phyloP scores from a whole-genome alignment of 2,113 vertebrate genomes.

The Phoxinus phoxinus region DNA sequence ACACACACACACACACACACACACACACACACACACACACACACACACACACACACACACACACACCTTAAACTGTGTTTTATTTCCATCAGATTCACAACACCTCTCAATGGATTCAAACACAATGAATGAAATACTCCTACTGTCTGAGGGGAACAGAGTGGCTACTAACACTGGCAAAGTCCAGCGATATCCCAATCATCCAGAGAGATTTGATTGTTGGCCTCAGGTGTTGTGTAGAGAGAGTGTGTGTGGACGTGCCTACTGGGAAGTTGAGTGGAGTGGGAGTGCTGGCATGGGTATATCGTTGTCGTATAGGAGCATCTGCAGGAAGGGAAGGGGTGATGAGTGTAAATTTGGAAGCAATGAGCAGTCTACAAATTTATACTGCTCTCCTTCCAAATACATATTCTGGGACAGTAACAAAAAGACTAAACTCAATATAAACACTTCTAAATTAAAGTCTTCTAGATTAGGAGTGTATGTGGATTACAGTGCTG shows the following conservation, averaged over 20 bases:
- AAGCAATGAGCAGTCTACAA: neutral
- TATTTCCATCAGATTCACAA: neutral
- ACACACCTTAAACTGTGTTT: neutral
- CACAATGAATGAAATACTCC: neutral
- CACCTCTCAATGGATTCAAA: slow-evolving; percentile 16
- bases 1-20: neutral
- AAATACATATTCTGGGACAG: neutral
- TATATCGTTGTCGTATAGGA: slow-evolving; percentile 2
- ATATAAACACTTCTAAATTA: neutral
- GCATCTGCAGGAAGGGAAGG: neutral
- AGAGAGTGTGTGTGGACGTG: slow-evolving; percentile 19
- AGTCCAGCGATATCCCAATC: neutral
- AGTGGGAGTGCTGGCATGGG: neutral
- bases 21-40: too few species aligned
- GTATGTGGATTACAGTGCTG: neutral
- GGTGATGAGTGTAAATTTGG: neutral
- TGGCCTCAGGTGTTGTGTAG: slow-evolving; percentile 15
- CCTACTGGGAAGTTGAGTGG: slow-evolving; percentile 1
- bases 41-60: too few species aligned
- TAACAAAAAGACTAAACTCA: neutral
- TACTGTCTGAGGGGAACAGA: neutral
- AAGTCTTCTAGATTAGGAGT: neutral
- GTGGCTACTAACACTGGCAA: neutral
- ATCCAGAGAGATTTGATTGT: slow-evolving; percentile 23
- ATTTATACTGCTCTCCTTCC: neutral